A percentile compares a stretch with the other conserved stretches of the same genome.
Evolutionary conservation across 1,140 invertebrate genomes (phyloP).

Genomic region (Bombus superbus): DNA sequence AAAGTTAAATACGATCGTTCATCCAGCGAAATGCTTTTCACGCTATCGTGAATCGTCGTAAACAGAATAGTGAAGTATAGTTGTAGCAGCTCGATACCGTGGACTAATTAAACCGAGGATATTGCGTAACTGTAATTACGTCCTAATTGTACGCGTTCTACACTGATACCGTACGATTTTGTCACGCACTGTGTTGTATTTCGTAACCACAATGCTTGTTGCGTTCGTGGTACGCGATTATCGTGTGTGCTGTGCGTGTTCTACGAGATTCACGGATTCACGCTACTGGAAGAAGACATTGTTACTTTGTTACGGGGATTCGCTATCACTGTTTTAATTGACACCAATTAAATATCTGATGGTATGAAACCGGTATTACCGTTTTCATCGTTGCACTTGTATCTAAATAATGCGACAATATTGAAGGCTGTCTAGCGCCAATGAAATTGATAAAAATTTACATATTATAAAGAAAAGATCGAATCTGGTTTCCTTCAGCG

Average conservation of each 20-base stretch:
- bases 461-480: neutral
- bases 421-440: too few species aligned
- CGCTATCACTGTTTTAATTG: neutral
- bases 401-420: too few species aligned
- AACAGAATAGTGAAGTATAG: neutral
- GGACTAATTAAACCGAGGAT: slow-evolving; percentile 15
- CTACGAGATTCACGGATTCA: neutral
- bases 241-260: neutral
- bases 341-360: neutral
- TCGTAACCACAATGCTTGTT: slow-evolving; percentile 15
- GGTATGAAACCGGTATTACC: too few species aligned
- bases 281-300: neutral
- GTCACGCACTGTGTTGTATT: slow-evolving; percentile 1
- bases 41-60: neutral
- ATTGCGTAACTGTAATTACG: slow-evolving; percentile 30
- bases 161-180: neutral
- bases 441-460: too few species aligned
- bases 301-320: neutral
- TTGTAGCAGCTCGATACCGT: neutral
- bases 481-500: neutral
- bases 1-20: neutral
- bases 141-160: slow-evolving; percentile 17
- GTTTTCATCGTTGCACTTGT: too few species aligned
- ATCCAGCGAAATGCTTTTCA: neutral
- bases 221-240: slow-evolving; percentile 5